phyloP scores from a whole-genome alignment of 2,888 invertebrate genomes.

The Glaucopsyche alexis region DNA sequence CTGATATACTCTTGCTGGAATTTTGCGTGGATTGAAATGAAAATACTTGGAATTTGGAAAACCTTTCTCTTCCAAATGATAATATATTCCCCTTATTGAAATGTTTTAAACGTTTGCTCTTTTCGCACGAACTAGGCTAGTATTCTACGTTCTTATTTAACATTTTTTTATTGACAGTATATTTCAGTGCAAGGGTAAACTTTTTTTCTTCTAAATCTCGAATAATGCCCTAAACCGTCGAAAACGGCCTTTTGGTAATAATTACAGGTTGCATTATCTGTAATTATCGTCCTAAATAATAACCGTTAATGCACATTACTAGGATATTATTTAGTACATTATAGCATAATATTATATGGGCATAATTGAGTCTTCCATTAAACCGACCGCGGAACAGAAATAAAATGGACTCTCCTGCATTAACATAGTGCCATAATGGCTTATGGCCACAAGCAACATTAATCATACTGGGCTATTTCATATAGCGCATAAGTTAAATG shows the following conservation, averaged over 20 bases:
- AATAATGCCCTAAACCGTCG: no score
- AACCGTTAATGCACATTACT: no score
- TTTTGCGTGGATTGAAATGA: conserved; percentile 10
- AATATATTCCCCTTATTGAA: not conserved
- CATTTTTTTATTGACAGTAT: no score
- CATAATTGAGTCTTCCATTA: conserved; percentile 7
- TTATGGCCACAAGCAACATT: conserved; percentile 10
- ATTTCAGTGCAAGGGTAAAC: no score
- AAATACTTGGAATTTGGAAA: conserved; percentile 3
- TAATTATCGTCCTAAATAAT: no score
- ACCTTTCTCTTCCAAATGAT: not conserved
- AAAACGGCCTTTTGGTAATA: no score
- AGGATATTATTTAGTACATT: no score
- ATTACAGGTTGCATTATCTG: no score
- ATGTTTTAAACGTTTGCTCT: not conserved
- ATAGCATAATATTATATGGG: not conserved
- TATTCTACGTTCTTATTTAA: no score
- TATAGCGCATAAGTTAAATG: conserved; percentile 12
- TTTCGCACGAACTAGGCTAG: not conserved
- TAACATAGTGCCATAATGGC: conserved; percentile 13
- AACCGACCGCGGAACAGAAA: conserved; percentile 10
- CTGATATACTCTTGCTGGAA: not conserved
- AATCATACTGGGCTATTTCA: conserved; percentile 8
- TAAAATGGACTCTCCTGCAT: conserved; percentile 6
- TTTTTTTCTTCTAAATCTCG: no score